Evolutionary conservation across 2,888 invertebrate species (phyloP).

Genomic region (Caenorhabditis doughertyi): DNA sequence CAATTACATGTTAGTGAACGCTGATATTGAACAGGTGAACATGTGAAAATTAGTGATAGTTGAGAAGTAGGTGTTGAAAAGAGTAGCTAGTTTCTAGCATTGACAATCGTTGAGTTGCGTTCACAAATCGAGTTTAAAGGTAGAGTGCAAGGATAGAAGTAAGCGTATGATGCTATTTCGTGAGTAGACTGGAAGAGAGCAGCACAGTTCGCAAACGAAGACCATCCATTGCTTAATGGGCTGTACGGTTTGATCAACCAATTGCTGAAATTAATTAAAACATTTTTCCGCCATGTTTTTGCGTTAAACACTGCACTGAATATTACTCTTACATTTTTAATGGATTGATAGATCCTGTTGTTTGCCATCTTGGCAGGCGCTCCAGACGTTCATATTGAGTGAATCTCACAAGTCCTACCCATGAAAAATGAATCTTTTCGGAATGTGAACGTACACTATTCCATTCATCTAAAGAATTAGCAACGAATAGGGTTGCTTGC

Average conservation of each 20-base stretch:
- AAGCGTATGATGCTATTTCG: slow-evolving; percentile 48
- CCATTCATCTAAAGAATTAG: slow-evolving; percentile 60
- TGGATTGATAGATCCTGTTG: slow-evolving; percentile 42
- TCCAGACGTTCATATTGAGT: slow-evolving; percentile 28
- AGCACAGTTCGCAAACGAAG: slow-evolving; percentile 59
- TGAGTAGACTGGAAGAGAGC: slow-evolving; percentile 48
- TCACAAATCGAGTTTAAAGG: slow-evolving; percentile 61
- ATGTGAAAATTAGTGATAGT: background rate
- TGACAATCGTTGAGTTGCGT: slow-evolving; percentile 54
- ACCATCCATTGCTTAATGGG: slow-evolving; percentile 58
- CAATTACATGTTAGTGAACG: background rate
- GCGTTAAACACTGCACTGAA: too few relatives aligned
- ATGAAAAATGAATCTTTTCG: slow-evolving; percentile 35
- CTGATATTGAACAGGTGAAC: background rate
- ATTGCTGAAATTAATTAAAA: slow-evolving; percentile 43
- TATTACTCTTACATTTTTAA: slow-evolving; percentile 14
- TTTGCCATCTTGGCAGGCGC: slow-evolving; percentile 43
- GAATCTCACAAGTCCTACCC: slow-evolving; percentile 60
- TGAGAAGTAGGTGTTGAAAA: background rate
- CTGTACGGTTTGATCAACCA: slow-evolving; percentile 59
- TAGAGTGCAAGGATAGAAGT: slow-evolving; percentile 62
- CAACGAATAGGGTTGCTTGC: slow-evolving; percentile 60
- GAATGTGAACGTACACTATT: slow-evolving; percentile 10
- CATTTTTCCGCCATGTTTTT: background rate
- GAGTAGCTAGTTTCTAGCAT: background rate